Percentiles rank a stretch among this genome's conserved stretches.
These are phyloP conservation scores for Corythornis leucogaster DNA, from an alignment of 2,797 vertebrate species.

Conservation along the genomic window DNA sequence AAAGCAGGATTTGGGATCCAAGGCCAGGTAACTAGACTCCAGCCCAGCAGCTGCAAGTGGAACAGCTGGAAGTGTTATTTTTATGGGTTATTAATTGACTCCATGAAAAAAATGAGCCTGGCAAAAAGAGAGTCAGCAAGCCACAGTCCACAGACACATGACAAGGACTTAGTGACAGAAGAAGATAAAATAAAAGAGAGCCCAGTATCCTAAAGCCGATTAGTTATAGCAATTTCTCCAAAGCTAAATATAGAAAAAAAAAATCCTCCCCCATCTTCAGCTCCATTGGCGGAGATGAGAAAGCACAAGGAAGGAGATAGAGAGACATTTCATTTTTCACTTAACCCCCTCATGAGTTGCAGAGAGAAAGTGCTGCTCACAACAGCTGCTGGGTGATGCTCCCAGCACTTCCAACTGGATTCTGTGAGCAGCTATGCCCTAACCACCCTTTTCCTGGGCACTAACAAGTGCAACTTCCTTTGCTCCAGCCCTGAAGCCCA, in stretches of 20 bases:
- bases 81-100: constrained; percentile 41
- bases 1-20: constrained; percentile 1
- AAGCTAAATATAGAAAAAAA: constrained; percentile 47
- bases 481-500: background rate
- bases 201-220: constrained; percentile 3
- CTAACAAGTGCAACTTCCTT: background rate
- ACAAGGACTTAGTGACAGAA: constrained; percentile 33
- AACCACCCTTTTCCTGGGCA: background rate
- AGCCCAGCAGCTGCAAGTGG: background rate
- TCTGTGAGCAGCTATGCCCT: background rate
- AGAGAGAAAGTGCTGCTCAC: background rate
- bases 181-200: constrained; percentile 40
- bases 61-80: constrained; percentile 54
- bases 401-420: background rate
- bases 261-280: constrained; percentile 37
- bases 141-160: background rate
- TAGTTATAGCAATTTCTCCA: constrained; percentile 52
- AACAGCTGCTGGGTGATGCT: background rate
- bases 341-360: background rate
- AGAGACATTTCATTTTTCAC: background rate
- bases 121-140: background rate
- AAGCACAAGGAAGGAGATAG: constrained; percentile 3
- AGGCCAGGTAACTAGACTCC: constrained; percentile 16
- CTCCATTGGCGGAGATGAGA: background rate
- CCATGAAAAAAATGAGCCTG: background rate